Percentiles rank a stretch among this genome's conserved stretches.
Conservation (phyloP, 30 jellyfish, hydroid and myxozoan genomes). For the Hydractinia echinata region DNA sequence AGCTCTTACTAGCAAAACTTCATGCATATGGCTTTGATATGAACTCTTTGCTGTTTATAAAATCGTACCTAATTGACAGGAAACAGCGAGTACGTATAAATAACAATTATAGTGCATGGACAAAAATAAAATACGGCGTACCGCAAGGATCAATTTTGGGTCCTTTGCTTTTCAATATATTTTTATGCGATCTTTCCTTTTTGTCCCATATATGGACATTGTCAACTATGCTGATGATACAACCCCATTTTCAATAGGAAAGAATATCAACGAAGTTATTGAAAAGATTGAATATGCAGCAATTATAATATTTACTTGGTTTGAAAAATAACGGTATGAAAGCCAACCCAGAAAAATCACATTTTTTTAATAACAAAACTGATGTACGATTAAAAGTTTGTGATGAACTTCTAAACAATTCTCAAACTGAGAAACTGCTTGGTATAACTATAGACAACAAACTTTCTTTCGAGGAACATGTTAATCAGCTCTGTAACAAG, state of each 20-base stretch:
- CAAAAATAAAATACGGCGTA: background rate
- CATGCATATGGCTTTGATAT: background rate
- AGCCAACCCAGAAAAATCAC: background rate
- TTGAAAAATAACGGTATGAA: background rate
- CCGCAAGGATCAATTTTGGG: conserved; percentile 3
- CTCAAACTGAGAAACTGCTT: too few relatives aligned
- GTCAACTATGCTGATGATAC: background rate
- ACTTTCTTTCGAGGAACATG: too few relatives aligned
- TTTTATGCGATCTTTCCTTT: background rate
- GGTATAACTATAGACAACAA: too few relatives aligned
- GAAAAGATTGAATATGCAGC: background rate
- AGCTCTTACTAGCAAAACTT: background rate
- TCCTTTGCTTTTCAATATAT: conserved; percentile 10
- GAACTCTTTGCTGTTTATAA: background rate
- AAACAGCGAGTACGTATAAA: background rate
- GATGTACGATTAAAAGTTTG: background rate
- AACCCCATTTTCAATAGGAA: background rate
- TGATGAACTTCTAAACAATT: background rate
- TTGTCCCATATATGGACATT: too few relatives aligned
- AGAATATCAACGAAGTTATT: background rate
- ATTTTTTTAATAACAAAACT: background rate
- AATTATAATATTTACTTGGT: background rate
- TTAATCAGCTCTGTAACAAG: too few relatives aligned
- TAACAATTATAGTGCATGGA: background rate
- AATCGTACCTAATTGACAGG: background rate